Base-by-base conservation (phyloP, 2,797 vertebrate species). In the Coregonus suidteri region DNA sequence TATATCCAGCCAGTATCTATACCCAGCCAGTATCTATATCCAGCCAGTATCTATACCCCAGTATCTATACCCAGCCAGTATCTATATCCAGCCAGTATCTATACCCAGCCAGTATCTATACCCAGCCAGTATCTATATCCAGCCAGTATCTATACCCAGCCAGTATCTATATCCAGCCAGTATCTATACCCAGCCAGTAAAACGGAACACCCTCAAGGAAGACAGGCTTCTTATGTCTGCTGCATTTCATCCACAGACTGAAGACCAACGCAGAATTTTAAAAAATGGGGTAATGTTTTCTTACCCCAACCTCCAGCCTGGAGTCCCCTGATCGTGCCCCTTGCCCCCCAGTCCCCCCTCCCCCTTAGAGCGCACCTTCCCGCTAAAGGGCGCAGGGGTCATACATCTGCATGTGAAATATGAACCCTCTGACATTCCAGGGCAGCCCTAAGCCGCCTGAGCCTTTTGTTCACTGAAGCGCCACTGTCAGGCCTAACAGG, bases 371-470 rank as follows among this genome's bases (percentile, higher is more conserved):
- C 91, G 87, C 94, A 92, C 90, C 91, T 94, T 94, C 94, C 79
- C 84, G 88, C 89, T 94, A 95, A 90, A 94, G 94, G 95, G 95
- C 94, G 95, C 93, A 86, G 93, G 90, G 94, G 95, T 95, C 95
- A 94, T 94, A 97, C 96, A 97, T 98, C 96, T 98, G 96, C 95
- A 96, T 97, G 96, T 96, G 96, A 97, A 97, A 97, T 96, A 94
- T 95, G 95, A 96, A 96, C 96, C 90, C 95, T 95, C 95, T 96
- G 96, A 96, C 96, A 97, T 97, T 96, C 96, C 96, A 94, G 92
- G 92, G 95, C 95, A 95, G 93, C 93, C 95, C 88, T 89, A 94
- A 94, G 92, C 94, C 93, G 91, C 90, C 91, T 93, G 95, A 83
- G 93, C 95, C 94, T 96, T 97, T 98, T 96, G 95, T 95, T 93